Evolutionary conservation across 2,888 invertebrate species (phyloP), one percentile per base, ranked within the genome.

Genomic region (Ryuthela nishihirai): DNA sequence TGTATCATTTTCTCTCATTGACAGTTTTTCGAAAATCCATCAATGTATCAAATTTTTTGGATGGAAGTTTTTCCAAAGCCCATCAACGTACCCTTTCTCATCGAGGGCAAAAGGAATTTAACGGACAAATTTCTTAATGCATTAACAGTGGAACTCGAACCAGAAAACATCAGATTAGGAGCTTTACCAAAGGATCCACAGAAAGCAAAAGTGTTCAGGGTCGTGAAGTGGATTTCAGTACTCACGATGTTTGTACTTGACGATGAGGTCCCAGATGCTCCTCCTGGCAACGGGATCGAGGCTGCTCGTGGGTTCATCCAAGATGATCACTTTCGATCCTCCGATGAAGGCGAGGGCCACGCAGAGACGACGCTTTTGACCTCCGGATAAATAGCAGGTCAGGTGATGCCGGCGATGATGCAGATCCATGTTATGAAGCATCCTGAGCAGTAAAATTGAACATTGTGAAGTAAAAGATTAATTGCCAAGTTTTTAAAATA

Each of bases 271-370:
- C 77, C 77, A 77, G 59, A 77, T 75, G 38, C 69, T 67, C 49
- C 74, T 66, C 26, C 76, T 65, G 4, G 75, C 75, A 41, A 71
- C 70, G 3, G 76, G 75, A 65, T 77, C 77, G 9, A 77, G 73
- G 40, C 65, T 65, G 25, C 62, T 54, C 10, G 66, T 67, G 18
- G 66, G 66, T 53, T 76, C 76, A 64, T 76, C 76, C 40, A 77
- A 67, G 29, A 77, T 71, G 32, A 77, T 69, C 3, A 72, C 69
- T 54, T 70, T 68, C 3, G 75, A 74, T 1, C 72, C 74, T 5
- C 75, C 76, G 25, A 74, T 70, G 65, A 77, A 77, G 3, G 77
- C 76, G 36, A 76, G 65, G 2, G 73, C 75, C 17, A 77, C 74
- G 64, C 73, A 75, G 3, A 77, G 68, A 15, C 76, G 67, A n/a